These are phyloP conservation scores for Drosophila takahashii DNA, from an alignment of 1,140 invertebrate species.

Conservation along the genomic window DNA sequence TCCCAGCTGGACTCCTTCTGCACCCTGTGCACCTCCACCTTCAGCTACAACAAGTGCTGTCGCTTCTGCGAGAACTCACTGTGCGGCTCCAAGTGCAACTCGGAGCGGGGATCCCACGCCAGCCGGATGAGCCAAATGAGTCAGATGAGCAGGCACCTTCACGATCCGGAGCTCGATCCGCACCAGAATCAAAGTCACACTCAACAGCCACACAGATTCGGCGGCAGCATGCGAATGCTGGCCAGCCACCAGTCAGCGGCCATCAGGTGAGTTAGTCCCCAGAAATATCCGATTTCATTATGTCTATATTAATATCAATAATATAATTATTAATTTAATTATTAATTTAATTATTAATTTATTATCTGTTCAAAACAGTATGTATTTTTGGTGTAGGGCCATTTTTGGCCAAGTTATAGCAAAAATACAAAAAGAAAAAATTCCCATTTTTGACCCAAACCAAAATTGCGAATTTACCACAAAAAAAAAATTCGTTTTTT, in stretches of 20 bases:
- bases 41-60: slow-evolving; percentile 82
- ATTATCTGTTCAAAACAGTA: too few relatives aligned
- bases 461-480: too few relatives aligned
- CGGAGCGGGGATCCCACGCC: slow-evolving; percentile 65
- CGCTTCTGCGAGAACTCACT: slow-evolving; percentile 77
- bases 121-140: slow-evolving; percentile 57
- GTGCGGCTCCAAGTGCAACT: slow-evolving; percentile 81
- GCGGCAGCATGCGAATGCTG: slow-evolving; percentile 45
- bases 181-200: slow-evolving; percentile 3
- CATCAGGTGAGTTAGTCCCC: slow-evolving; percentile 47
- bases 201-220: slow-evolving; percentile 39
- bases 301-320: too few relatives aligned
- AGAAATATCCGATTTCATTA: not conserved
- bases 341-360: too few relatives aligned
- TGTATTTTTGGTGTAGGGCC: too few relatives aligned
- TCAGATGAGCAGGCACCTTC: slow-evolving; percentile 26
- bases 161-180: slow-evolving; percentile 21
- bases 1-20: slow-evolving; percentile 80
- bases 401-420: too few relatives aligned
- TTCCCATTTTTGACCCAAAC: too few relatives aligned
- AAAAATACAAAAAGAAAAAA: too few relatives aligned
- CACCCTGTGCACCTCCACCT: slow-evolving; percentile 81
- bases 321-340: too few relatives aligned
- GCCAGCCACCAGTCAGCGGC: slow-evolving; percentile 42
- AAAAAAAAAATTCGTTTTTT: too few relatives aligned